Conservation (phyloP, 2,888 invertebrate genomes). For the Hemaris fuciformis region DNA sequence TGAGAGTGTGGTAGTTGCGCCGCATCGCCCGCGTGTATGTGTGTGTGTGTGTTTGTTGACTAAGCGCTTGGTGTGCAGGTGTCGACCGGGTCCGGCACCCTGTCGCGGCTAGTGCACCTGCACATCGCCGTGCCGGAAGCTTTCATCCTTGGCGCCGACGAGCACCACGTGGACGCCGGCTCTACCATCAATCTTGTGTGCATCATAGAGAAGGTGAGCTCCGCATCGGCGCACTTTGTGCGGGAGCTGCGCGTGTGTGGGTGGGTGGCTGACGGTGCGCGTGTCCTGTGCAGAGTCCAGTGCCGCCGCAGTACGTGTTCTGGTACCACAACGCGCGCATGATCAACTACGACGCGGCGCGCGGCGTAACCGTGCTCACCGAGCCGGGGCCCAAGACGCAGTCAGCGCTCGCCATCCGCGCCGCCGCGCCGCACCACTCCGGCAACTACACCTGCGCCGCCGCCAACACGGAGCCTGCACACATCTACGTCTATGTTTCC, state of each 20-base stretch:
- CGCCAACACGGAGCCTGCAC: constrained; percentile 93
- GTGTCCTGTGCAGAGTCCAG: constrained; percentile 88
- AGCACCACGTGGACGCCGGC: constrained; percentile 94
- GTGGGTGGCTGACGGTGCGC: not conserved
- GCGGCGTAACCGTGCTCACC: constrained; percentile 91
- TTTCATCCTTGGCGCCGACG: constrained; percentile 92
- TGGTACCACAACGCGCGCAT: constrained; percentile 97
- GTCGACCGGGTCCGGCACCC: constrained; percentile 89
- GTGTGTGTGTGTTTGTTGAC: constrained; percentile 19
- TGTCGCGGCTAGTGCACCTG: constrained; percentile 93
- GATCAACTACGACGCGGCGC: constrained; percentile 94
- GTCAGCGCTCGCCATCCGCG: constrained; percentile 90
- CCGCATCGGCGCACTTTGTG: not conserved
- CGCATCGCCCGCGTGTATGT: not conserved
- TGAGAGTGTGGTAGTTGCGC: constrained; percentile 43
- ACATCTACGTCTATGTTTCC: constrained; percentile 94
- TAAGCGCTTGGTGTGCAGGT: constrained; percentile 78
- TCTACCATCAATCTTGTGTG: constrained; percentile 94
- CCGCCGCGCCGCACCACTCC: constrained; percentile 91
- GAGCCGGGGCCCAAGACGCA: constrained; percentile 92
- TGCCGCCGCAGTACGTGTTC: constrained; percentile 96
- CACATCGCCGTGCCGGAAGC: constrained; percentile 95
- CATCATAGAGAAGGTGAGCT: constrained; percentile 92
- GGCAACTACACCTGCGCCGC: constrained; percentile 96
- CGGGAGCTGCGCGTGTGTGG: not conserved